These are phyloP conservation scores for Aegithalos caudatus DNA, from an alignment of 2,113 vertebrate species.

Conservation along the genomic window DNA sequence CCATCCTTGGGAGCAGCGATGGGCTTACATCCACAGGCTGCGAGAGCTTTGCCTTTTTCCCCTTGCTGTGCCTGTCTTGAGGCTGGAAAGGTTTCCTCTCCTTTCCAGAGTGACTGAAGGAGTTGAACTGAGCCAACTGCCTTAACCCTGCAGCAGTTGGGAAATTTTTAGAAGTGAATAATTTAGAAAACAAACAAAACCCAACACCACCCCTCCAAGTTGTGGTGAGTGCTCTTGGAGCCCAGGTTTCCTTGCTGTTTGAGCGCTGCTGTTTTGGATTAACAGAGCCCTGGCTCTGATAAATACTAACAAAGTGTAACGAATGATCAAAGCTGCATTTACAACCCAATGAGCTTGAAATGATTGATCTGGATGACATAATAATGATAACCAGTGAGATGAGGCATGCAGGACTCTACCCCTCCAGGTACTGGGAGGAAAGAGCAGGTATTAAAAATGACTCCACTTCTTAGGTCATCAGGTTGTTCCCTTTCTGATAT, in stretches of 20 bases:
- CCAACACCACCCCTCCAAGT: not conserved
- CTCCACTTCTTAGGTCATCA: constrained; percentile 41
- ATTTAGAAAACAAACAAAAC: constrained; percentile 57
- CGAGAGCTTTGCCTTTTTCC: accelerated
- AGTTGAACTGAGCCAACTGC: not conserved
- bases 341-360: constrained; percentile 64
- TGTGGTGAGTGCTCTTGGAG: constrained; percentile 50
- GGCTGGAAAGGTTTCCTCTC: not conserved
- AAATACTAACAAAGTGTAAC: constrained; percentile 82
- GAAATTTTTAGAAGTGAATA: constrained; percentile 41
- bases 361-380: constrained; percentile 80
- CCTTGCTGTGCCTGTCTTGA: not conserved
- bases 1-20: accelerated
- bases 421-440: constrained; percentile 62
- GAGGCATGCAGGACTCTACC: constrained; percentile 51
- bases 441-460: constrained; percentile 53
- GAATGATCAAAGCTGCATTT: constrained; percentile 81
- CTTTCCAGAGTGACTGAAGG: not conserved
- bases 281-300: constrained; percentile 75
- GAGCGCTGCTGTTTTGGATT: constrained; percentile 76
- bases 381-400: constrained; percentile 77
- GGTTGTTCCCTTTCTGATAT: constrained; percentile 6
- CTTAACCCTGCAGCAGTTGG: constrained; percentile 9
- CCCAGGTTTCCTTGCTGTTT: constrained; percentile 59
- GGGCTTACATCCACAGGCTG: not conserved